phyloP scores from a whole-genome alignment of 2,888 invertebrate species.

The Dysmachus trigonus region DNA sequence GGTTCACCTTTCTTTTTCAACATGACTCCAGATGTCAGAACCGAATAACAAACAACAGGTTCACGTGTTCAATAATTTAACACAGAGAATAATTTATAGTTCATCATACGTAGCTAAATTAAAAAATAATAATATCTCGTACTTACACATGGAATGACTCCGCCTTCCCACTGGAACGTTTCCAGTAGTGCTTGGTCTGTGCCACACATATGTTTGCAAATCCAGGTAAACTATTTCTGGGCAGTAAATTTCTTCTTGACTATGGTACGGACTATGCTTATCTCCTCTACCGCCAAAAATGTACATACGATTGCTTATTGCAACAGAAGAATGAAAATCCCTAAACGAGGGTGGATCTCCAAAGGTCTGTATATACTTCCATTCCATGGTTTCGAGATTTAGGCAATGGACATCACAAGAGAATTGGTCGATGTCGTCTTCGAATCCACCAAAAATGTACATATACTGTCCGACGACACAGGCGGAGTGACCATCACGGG shows the following conservation, averaged over 20 bases:
- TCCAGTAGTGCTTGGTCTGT: constrained; percentile 69
- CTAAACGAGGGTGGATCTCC: constrained; percentile 77
- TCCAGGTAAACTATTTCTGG: constrained; percentile 81
- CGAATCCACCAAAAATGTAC: constrained; percentile 93
- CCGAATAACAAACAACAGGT: too few relatives aligned
- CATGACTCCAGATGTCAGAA: too few relatives aligned
- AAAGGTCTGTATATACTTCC: constrained; percentile 72
- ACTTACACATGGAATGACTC: constrained; percentile 91
- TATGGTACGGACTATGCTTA: constrained; percentile 70
- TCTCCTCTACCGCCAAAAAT: constrained; percentile 91
- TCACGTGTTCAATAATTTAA: too few relatives aligned
- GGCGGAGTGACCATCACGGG: constrained; percentile 92
- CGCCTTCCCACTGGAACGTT: constrained; percentile 80
- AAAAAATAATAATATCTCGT: neutral
- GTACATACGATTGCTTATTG: constrained; percentile 81
- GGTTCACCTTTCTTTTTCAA: too few relatives aligned
- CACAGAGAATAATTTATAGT: too few relatives aligned
- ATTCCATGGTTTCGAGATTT: constrained; percentile 76
- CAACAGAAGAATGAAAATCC: constrained; percentile 89
- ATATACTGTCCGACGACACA: constrained; percentile 81
- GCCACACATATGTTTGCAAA: constrained; percentile 76
- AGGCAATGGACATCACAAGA: constrained; percentile 81
- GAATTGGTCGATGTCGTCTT: constrained; percentile 82
- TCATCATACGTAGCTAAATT: too few relatives aligned
- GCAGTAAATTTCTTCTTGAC: constrained; percentile 79